Conservation (phyloP, 2,888 invertebrate genomes). For the Phyllotreta striolata region DNA sequence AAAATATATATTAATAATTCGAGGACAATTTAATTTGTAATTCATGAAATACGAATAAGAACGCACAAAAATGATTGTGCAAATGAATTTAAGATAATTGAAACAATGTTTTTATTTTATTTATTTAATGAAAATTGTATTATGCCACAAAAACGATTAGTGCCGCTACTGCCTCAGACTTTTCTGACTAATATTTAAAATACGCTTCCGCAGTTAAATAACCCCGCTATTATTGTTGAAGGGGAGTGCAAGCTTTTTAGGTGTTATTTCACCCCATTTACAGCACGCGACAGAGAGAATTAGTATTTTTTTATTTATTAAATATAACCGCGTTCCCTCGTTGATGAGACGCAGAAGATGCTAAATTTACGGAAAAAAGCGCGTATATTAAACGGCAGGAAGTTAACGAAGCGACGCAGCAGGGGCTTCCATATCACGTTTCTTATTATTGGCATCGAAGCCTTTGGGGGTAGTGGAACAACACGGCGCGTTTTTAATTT, state of each 20-base stretch:
- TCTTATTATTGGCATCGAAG: constrained; percentile 51
- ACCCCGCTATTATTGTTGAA: constrained; percentile 49
- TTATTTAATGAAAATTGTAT: not conserved
- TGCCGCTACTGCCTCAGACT: constrained; percentile 42
- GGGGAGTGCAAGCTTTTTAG: constrained; percentile 34
- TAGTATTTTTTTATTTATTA: constrained; percentile 51
- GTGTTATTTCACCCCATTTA: constrained; percentile 39
- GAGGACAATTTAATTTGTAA: no score
- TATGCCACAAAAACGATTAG: not conserved
- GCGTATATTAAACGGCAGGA: constrained; percentile 34
- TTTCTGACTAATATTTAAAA: constrained; percentile 56
- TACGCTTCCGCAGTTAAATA: constrained; percentile 55
- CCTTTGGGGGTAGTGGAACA: constrained; percentile 44
- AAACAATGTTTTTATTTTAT: not conserved
- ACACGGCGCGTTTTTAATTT: constrained; percentile 49
- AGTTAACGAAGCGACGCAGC: constrained; percentile 38
- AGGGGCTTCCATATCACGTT: constrained; percentile 53
- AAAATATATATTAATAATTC: not conserved
- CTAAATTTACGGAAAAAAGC: constrained; percentile 28
- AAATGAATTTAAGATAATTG: no score
- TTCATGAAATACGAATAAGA: no score
- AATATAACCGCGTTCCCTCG: constrained; percentile 48
- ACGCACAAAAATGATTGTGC: no score
- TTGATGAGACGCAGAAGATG: constrained; percentile 40
- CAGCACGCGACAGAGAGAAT: constrained; percentile 44